These are phyloP conservation scores for Phoxinus phoxinus DNA, from an alignment of 2,113 vertebrate species.

Conservation along the genomic window DNA sequence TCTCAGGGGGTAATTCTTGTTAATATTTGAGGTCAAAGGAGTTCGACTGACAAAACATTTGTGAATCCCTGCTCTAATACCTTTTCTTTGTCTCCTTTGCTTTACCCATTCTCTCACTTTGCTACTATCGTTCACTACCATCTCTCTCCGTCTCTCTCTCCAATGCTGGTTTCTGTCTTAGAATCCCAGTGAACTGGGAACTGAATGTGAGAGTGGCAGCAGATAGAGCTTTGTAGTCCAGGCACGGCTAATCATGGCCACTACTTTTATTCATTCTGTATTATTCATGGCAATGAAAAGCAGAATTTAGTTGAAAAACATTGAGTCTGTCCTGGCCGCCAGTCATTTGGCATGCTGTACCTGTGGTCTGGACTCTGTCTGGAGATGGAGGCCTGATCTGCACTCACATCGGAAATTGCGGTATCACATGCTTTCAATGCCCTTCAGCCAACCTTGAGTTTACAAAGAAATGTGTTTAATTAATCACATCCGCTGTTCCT, in stretches of 20 bases:
- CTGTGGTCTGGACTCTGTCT: not conserved
- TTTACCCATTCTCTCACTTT: not conserved
- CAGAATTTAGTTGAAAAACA: conserved; percentile 34
- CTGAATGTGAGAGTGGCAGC: conserved; percentile 65
- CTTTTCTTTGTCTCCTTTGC: conserved; percentile 13
- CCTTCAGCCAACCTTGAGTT: conserved; percentile 37
- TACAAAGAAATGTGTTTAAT: not conserved
- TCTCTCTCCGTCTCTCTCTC: not conserved
- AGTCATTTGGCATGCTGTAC: not conserved
- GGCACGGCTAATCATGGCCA: conserved; percentile 66
- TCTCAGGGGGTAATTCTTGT: not conserved
- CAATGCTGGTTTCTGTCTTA: conserved; percentile 28
- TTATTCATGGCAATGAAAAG: conserved; percentile 62
- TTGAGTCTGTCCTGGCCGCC: not conserved
- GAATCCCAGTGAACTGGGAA: conserved; percentile 48
- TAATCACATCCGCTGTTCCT: not conserved
- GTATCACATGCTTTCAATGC: conserved; percentile 33
- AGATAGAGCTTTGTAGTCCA: conserved; percentile 68
- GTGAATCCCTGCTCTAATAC: not conserved
- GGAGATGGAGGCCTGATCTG: not conserved
- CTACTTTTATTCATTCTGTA: conserved; percentile 59
- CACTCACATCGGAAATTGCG: not conserved
- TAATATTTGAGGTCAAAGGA: not conserved
- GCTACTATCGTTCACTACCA: conserved; percentile 33
- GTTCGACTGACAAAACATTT: conserved; percentile 1